Conservation (phyloP, 2,888 invertebrate genomes). For the Rapana venosa region DNA sequence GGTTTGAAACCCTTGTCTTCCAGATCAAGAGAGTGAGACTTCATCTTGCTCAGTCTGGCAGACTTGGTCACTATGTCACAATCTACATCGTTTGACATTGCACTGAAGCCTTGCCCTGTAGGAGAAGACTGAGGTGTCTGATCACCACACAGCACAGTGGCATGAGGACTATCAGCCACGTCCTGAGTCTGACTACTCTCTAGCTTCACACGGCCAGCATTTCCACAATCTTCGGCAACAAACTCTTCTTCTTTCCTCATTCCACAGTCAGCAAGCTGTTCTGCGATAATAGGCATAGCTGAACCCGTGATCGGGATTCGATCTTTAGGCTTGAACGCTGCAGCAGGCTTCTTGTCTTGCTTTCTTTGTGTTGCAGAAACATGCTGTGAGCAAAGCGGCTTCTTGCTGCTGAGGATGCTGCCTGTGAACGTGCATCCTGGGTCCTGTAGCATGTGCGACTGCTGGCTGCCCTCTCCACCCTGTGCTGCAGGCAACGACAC, state of each 20-base stretch:
- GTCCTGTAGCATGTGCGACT: background rate
- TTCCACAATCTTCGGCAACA: background rate
- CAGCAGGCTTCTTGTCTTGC: background rate
- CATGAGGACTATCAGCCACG: background rate
- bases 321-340: background rate
- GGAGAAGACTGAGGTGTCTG: background rate
- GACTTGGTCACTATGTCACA: background rate
- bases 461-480: background rate
- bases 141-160: too few relatives aligned
- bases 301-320: background rate
- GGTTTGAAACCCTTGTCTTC: background rate
- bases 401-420: background rate
- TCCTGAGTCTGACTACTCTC: background rate
- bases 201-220: background rate
- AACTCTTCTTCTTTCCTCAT: background rate
- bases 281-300: background rate
- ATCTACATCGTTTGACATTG: background rate
- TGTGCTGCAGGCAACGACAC: background rate
- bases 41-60: background rate
- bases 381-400: background rate
- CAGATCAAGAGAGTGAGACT: conserved; percentile 22
- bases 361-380: background rate
- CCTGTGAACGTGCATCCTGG: background rate
- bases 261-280: background rate
- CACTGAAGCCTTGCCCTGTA: background rate